A percentile compares a stretch with the other conserved stretches of the same genome.
Evolutionary conservation across 2,113 vertebrate species (phyloP).

Genomic region (Gobiocypris rarus): DNA sequence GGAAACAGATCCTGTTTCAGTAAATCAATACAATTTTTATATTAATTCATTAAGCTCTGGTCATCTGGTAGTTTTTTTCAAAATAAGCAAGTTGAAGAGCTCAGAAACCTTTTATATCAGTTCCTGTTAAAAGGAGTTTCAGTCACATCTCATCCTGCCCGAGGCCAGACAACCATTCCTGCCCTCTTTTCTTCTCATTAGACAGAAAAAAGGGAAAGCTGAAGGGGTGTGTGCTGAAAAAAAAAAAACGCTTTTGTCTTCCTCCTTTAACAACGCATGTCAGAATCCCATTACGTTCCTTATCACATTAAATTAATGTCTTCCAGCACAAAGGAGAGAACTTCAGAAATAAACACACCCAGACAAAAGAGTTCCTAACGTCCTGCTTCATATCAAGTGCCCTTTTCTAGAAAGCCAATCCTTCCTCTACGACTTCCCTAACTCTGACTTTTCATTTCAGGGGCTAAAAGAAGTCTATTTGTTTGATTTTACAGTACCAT

Average conservation of each 20-base stretch:
- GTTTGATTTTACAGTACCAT: conserved; percentile 7
- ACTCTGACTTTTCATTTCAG: not conserved
- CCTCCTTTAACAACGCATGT: conserved; percentile 30
- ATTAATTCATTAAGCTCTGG: conserved; percentile 1
- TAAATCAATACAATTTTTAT: too few relatives aligned
- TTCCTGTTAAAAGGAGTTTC: conserved; percentile 37
- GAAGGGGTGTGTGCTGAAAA: not conserved
- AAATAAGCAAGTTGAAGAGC: conserved; percentile 7
- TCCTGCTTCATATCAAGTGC: conserved; percentile 18
- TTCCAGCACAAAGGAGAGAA: conserved; percentile 33
- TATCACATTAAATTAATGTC: conserved; percentile 52
- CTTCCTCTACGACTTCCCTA: not conserved
- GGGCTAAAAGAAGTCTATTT: not conserved
- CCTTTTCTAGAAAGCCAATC: conserved; percentile 4
- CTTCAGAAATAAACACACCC: conserved; percentile 49
- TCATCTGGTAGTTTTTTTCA: conserved; percentile 5
- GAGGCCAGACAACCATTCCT: conserved; percentile 29
- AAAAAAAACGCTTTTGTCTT: conserved; percentile 33
- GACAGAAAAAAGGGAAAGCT: conserved; percentile 25
- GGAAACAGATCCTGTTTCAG: too few relatives aligned
- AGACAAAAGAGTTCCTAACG: conserved; percentile 14
- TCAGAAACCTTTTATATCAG: conserved; percentile 26
- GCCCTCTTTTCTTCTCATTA: conserved; percentile 39
- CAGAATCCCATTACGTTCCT: conserved; percentile 52
- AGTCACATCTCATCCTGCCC: conserved; percentile 30